A percentile compares a stretch with the other conserved stretches of the same genome.
phyloP scores from a whole-genome alignment of 2,888 invertebrate species.

The Eilema caniola region DNA sequence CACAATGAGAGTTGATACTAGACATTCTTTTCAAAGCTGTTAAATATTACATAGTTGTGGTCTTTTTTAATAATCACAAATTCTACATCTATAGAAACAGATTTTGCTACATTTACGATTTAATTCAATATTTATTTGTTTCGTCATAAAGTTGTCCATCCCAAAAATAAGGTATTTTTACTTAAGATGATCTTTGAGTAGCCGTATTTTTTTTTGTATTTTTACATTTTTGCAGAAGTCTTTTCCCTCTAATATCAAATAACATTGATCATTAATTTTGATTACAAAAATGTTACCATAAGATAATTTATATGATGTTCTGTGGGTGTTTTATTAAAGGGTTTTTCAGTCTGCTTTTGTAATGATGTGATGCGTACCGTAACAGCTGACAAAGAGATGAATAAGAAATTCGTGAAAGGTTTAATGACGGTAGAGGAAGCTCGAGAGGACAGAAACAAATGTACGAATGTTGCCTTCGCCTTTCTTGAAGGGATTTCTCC shows the following conservation, averaged over 20 bases:
- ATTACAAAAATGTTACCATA: neutral
- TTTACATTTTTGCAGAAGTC: neutral
- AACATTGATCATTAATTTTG: neutral
- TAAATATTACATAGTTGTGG: too few species aligned
- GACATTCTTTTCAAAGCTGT: too few species aligned
- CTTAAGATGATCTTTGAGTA: neutral
- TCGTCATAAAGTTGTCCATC: too few species aligned
- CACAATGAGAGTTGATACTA: too few species aligned
- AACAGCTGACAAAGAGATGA: neutral
- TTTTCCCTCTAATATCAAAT: neutral
- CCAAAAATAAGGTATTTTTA: too few species aligned
- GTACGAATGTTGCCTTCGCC: neutral
- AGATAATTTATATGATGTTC: neutral
- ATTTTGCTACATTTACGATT: too few species aligned
- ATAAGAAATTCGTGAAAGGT: neutral
- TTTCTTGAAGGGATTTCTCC: neutral
- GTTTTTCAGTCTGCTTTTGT: neutral
- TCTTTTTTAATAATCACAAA: too few species aligned
- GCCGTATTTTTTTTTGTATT: neutral
- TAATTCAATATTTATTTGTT: too few species aligned
- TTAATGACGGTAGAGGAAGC: conserved; percentile 1
- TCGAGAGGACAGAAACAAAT: neutral
- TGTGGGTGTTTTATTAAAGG: neutral
- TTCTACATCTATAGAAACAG: too few species aligned
- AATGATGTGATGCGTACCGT: neutral